These are phyloP conservation scores for Temnothorax rugatulus DNA, from an alignment of 2,888 invertebrate species.

Conservation along the genomic window DNA sequence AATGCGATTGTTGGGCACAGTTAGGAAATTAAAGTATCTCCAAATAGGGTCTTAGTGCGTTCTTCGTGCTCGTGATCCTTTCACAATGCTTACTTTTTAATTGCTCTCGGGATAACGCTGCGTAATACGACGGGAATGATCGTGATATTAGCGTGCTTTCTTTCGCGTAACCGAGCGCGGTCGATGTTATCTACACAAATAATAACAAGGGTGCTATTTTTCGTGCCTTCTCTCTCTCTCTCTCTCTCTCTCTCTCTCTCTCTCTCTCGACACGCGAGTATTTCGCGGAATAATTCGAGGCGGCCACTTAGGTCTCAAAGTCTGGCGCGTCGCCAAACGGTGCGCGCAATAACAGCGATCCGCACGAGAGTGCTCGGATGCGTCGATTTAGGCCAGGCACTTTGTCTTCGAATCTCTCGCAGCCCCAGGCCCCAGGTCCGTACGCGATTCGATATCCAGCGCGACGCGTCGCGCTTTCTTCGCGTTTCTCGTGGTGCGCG, in stretches of 20 bases:
- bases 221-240: constrained; percentile 10
- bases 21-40: neutral
- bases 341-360: constrained; percentile 41
- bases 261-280: constrained; percentile 47
- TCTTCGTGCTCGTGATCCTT: neutral
- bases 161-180: constrained; percentile 11
- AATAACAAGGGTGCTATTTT: constrained; percentile 38
- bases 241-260: neutral
- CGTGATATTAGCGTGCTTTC: neutral
- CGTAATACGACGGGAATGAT: neutral
- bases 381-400: constrained; percentile 48
- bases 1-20: neutral
- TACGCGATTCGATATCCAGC: neutral
- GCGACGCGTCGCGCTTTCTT: constrained; percentile 12
- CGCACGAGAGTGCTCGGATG: constrained; percentile 3
- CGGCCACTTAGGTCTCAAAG: constrained; percentile 48
- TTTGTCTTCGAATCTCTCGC: constrained; percentile 46
- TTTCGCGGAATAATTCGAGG: constrained; percentile 57
- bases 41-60: neutral
- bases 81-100: neutral
- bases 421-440: neutral
- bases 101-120: neutral
- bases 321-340: constrained; percentile 45
- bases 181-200: constrained; percentile 30
- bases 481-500: neutral